A percentile compares a stretch with the other conserved stretches of the same genome.
Conservation (phyloP, 2,113 vertebrate genomes). For the Campylomormyrus numenius region DNA sequence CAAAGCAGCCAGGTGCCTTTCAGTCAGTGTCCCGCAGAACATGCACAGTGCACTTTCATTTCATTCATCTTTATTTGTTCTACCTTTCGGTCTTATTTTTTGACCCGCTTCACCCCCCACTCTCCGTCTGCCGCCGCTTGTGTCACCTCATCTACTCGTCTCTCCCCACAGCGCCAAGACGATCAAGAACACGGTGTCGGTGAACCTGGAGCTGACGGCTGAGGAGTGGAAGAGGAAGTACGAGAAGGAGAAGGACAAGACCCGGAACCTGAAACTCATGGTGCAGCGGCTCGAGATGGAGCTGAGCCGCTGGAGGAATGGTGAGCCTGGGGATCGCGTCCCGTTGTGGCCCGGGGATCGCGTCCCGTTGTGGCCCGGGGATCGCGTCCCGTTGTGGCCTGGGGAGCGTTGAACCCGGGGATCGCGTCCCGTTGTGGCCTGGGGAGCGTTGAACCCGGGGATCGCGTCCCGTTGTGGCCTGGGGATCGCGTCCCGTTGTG, state of each 20-base stretch:
- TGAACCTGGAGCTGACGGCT: conserved; percentile 88
- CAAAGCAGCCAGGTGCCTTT: neutral
- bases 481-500: neutral
- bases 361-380: neutral
- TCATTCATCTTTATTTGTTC: neutral
- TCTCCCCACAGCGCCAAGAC: conserved; percentile 77
- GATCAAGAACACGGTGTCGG: conserved; percentile 92
- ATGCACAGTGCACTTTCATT: neutral
- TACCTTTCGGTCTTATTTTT: neutral
- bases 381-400: too few relatives aligned
- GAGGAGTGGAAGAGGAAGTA: conserved; percentile 97
- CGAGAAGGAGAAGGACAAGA: conserved; percentile 92
- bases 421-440: too few relatives aligned
- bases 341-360: neutral
- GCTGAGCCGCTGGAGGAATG: conserved; percentile 86
- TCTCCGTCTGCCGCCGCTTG: neutral
- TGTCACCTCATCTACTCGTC: neutral
- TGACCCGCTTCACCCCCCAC: neutral
- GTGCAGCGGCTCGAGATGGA: conserved; percentile 86
- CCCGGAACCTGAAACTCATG: conserved; percentile 68
- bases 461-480: neutral
- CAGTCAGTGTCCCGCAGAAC: neutral
- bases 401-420: too few relatives aligned
- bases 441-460: conserved; percentile 38
- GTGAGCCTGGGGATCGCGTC: conserved; percentile 48